phyloP scores from a whole-genome alignment of 2,113 vertebrate genomes.

The Eublepharis macularius region DNA sequence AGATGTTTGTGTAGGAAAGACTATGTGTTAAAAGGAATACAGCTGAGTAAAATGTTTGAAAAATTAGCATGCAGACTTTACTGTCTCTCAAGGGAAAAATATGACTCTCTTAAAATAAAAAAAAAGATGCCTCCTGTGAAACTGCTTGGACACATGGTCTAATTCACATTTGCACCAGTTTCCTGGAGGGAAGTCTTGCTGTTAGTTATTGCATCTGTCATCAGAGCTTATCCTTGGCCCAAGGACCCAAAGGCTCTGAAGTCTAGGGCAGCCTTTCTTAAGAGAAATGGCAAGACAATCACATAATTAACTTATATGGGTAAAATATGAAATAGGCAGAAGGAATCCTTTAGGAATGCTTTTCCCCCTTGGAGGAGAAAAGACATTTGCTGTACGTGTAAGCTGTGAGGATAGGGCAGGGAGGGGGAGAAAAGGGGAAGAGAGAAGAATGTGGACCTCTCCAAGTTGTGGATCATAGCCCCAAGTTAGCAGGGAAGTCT shows the following conservation, averaged over 20 bases:
- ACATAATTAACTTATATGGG: conserved; percentile 35
- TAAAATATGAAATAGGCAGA: conserved; percentile 29
- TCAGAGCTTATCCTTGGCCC: conserved; percentile 44
- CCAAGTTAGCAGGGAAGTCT: conserved; percentile 4
- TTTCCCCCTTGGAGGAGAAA: not conserved
- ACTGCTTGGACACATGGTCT: conserved; percentile 48
- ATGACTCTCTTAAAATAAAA: conserved; percentile 26
- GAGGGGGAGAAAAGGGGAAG: not conserved
- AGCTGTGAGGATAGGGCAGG: conserved; percentile 4
- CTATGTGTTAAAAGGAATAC: not conserved
- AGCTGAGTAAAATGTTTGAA: not conserved
- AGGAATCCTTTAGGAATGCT: not conserved
- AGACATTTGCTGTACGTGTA: rapidly evolving
- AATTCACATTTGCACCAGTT: conserved; percentile 54
- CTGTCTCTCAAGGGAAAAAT: not conserved
- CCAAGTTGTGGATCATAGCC: conserved; percentile 32
- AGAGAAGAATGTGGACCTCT: conserved; percentile 22
- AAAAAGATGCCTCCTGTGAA: conserved; percentile 46
- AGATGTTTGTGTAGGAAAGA: not conserved
- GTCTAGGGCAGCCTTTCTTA: conserved; percentile 2
- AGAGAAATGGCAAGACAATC: conserved; percentile 27
- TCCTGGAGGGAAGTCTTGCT: conserved; percentile 39
- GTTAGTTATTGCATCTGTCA: conserved; percentile 35
- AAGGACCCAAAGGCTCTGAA: conserved; percentile 13
- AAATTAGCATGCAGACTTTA: not conserved